Evolutionary conservation across 2,888 invertebrate genomes (phyloP).

Genomic region (Aelia acuminata): DNA sequence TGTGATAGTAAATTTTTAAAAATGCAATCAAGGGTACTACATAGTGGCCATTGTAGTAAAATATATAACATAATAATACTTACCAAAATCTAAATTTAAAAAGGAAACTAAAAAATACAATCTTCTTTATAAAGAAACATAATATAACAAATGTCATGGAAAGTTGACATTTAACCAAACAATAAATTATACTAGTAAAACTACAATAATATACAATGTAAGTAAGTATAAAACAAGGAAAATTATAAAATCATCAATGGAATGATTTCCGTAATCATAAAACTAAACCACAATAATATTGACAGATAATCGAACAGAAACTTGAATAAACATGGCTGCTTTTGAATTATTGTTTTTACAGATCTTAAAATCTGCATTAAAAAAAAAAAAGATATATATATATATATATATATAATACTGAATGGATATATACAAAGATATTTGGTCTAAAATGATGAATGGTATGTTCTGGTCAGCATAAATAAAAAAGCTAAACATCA

Average conservation of each 20-base stretch:
- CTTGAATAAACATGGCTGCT: background rate
- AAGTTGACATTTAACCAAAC: background rate
- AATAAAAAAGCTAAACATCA: slow-evolving; percentile 48
- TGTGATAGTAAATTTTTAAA: slow-evolving; percentile 11
- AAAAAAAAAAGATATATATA: background rate
- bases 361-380: background rate
- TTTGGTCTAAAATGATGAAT: slow-evolving; percentile 32
- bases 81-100: slow-evolving; percentile 33
- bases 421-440: slow-evolving; percentile 36
- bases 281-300: background rate
- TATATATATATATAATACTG: slow-evolving; percentile 47
- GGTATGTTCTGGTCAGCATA: slow-evolving; percentile 17
- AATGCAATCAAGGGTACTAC: background rate
- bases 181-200: slow-evolving; percentile 26
- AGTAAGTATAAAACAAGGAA: background rate
- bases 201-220: slow-evolving; percentile 38
- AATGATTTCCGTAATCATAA: slow-evolving; percentile 5
- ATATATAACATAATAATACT: slow-evolving; percentile 14
- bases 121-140: background rate
- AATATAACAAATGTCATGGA: slow-evolving; percentile 14
- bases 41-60: slow-evolving; percentile 1
- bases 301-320: background rate
- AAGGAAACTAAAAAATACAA: background rate
- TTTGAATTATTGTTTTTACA: background rate
- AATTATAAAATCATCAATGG: slow-evolving; percentile 8